Base-by-base conservation (phyloP, 2,888 invertebrate species). In the Cordilura impudica region DNA sequence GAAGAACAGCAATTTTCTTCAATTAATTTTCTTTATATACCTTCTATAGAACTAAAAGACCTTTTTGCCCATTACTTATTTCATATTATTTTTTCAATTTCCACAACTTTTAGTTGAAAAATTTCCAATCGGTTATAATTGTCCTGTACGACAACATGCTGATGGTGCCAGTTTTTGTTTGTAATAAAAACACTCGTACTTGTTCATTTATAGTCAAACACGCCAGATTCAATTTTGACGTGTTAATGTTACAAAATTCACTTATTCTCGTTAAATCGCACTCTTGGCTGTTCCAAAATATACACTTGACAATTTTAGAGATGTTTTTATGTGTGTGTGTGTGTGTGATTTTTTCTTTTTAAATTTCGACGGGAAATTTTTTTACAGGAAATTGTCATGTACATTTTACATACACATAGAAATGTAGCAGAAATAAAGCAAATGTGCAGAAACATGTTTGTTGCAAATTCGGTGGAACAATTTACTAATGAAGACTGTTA, bases 311-410 rank as follows among this genome's bases (percentile, higher is more conserved):
- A 71, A 61, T 61, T 71, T 56, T 21, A 60, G 26, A 26, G 26
- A 51, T 29, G 19, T 53, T 61, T n/a, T 29, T 4, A 12, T n/a
- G 2, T 21, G 12, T 51, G 21, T 14, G 21, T 10, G 12, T 14
- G 3, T 31, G 4, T 69, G 29, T 23, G 12, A 14, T 35, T 14
- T 14, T 7, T n/a, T 14, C 14, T 21, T 5, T 39, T 39, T 10
- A 18, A 39, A 43, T 47, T 53, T 51, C 16, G 8, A 29, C 45
- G 71, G 45, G 53, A 23, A 31, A 18, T 60, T 29, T 43, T 56
- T 61, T 54, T 12, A n/a, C 61, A 47, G 53, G 61, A 71, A 71
- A 53, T 53, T 61, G 53, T 31, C 61, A 53, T 61, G 16, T 35
- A 35, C 26, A 4, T 26, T 26, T 4, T 26, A 26, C 3, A 26